Base-by-base conservation (phyloP, 92 coral and sea anemone species). In the Epizoanthus illoricatus region DNA sequence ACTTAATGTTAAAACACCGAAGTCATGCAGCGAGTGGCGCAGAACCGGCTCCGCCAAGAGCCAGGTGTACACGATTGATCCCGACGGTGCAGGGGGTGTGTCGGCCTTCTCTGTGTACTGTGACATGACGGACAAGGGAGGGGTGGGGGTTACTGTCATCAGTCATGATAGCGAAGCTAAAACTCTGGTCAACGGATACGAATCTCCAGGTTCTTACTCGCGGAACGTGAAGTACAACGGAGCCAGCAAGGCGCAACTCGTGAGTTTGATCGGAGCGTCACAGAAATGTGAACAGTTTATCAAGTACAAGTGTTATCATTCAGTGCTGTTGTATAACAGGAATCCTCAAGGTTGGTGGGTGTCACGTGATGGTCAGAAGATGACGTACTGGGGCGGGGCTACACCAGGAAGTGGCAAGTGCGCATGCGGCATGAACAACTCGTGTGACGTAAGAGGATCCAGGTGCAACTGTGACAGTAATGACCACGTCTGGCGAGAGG, bases 321-420 rank as follows among this genome's bases (percentile, higher is more conserved):
- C 90, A 18, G 83, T 83, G 40, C 83, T 92, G 1, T 76, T 81
- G 13, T 74, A 75, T 76, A 63, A 23, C 7, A 85, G 90, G 13
- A 40, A 20, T 33, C 81, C 87, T 67, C 74, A 72, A 60, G 94
- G 92, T 60, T 92, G 94, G 94, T 92, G 97, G 97, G 94, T 92
- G 65, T 92, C 97, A 72, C 89, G 97, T 74, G 90, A 86, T 36
- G 88, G 89, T n/a, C n/a, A 45, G 45, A 88, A 80, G 67, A 92
- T 92, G 94, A 65, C 74, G 45, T 88, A 92, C 86, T 92, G 97
- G 97, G 97, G 97, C 15, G 97, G 97, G 18, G 92, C 92, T 28
- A 15, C 84, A 5, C 90, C 92, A 20, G 90, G 90, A 45, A 80
- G 90, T 10, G 69, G 91, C 69, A 88, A 57, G 85, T 88, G 94